Evolutionary conservation across 2,888 invertebrate species (phyloP), one percentile per base, ranked within the genome.

Genomic region (Ectobius pallidus): DNA sequence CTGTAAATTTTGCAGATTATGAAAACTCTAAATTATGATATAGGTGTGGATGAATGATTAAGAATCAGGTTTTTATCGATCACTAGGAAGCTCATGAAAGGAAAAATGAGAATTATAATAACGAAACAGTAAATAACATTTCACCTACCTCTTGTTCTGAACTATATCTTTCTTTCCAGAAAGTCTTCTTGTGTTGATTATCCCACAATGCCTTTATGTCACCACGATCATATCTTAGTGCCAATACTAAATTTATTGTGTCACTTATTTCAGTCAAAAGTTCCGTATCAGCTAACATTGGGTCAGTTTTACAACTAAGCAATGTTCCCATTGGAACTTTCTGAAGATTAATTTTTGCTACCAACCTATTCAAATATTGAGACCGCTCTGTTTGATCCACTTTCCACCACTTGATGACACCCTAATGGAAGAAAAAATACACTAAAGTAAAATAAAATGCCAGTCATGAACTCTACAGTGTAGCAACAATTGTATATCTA

Each of bases 261-360:
- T 70, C 44, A 30, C 63, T 63, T 34, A 76, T 69, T 30, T 32
- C 55, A 25, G 39, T 22, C 7, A 63, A 46, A 32, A 76, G 55
- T 14, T 61, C 42, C 7, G 70, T 63, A 30, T 58, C 65, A 4
- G 71, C 61, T n/a, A 78, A 73, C 1, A 76, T 74, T 9, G 77
- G 77, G 74, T 78, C 77, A 55, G 75, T 76, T 65, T 78, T 78
- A 34, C 77, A 77, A 69, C 77, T 76, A 67, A 77, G 77, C 18
- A 79, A 76, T 44, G 76, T 73, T 73, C 78, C 78, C 74, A 78
- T 77, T 67, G 77, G 77, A 39, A 79, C 78, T 73, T 77, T 76
- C 72, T 76, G 75, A 49, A 79, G 75, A 72, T 78, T 76, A 20
- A 79, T 70, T 76, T 75, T 77, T 52, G 73, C 73, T 46, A 79